Base-by-base conservation (phyloP, 2,888 invertebrate genomes). In the Phymatocera aterrima region DNA sequence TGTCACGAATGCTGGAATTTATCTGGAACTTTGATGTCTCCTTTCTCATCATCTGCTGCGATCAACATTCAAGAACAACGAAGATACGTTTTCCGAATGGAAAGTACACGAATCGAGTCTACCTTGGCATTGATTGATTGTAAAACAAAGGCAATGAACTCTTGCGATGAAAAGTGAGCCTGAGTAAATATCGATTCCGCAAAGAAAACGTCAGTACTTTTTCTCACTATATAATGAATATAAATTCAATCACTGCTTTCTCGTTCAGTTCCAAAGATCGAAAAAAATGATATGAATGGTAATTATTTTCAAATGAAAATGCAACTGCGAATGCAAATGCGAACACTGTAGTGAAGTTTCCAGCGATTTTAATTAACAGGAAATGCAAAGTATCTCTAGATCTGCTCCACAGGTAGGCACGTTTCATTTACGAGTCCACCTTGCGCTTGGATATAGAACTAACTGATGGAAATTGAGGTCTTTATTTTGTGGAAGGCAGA, bases 291-390 rank as follows among this genome's bases (percentile, higher is more conserved):
- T 6, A 28, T 6, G n/a, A 21, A 64, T 5, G 37, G n/a, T 64
- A 21, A 64, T 64, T 64, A 21, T 8, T 64, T 64, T 64, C 37
- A 12, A 37, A 6, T 37, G 40, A 3, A 64, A 12, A 31, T 34
- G n/a, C 37, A 12, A 37, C 8, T 37, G 40, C 10, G 37, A 12
- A 31, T 34, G n/a, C n/a, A n/a, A n/a, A n/a, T n/a, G n/a, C n/a
- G n/a, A n/a, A n/a, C n/a, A n/a, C 28, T 34, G 34, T 24, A 34
- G 15, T 40, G 24, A 68, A 43, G 46, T 68, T 68, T 46, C 28
- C 37, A 21, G 3, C 37, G 18, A 64, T 64, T 64, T 34, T 64
- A 37, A 64, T 64, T 64, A 37, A 64, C 64, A 18, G 37, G 64
- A 18, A 34, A 21, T 34, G 64, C 37, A 37, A 64, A 37, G 64